Evolutionary conservation across 2,888 invertebrate genomes (phyloP), one percentile per base, ranked within the genome.

Genomic region (Amblyjoppa proteus): DNA sequence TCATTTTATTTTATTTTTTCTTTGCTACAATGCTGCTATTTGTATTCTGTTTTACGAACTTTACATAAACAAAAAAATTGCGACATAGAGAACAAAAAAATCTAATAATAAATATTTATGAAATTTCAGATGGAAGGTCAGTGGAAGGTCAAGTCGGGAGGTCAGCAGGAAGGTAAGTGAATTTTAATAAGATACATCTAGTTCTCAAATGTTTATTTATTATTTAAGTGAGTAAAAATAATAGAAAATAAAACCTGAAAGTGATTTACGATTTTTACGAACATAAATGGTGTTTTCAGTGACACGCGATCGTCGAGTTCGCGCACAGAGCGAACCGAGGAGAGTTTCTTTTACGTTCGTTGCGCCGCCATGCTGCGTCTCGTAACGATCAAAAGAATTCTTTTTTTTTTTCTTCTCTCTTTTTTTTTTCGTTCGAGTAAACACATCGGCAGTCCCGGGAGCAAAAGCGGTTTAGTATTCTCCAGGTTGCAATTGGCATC

Each of bases 381-480:
- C 4, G 61, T 61, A 31, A 61, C 61, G 51, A 49, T 70, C 51
- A 0, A 31, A 70, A 70, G 38, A 51, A 28, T 49, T 16, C 53
- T 53, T 16, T 70, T 49, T 70, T 61, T 20, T n/a, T 34, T 25
- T 79, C 16, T 20, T 20, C 38, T 34, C 38, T 79, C 16, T 20
- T 20, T 49, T 80, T 80, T n/a, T 69, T 73, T 77, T 78, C 53
- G 45, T 91, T 89, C 90, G 88, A 89, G 91, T 91, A 90, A 91
- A 91, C 88, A 90, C 89, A 89, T 89, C 88, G 90, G 87, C 88
- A 75, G 69, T 74, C 71, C 6, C 64, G 66, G 75, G 75, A 61
- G 88, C 88, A 87, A 82, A 81, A 89, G 85, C 90, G 53, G 90
- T 91, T 93, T 93, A 92, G 92, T 93, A 93, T 93, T 93, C 93